Conservation (phyloP, 2,797 vertebrate species). For the Poecilia wingei region DNA sequence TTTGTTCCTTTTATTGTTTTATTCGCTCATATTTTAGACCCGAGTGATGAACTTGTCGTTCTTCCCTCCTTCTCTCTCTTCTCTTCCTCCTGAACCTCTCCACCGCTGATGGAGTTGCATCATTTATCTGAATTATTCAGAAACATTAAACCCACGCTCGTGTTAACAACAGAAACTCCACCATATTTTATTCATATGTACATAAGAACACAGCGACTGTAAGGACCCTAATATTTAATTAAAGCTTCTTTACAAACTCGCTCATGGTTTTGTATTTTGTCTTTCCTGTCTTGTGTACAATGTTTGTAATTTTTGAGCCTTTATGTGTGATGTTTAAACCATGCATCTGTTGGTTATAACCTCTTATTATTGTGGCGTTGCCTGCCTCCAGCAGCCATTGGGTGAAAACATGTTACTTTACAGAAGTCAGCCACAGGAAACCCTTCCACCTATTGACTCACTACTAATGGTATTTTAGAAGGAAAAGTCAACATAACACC, state of each 20-base stretch:
- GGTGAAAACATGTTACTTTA: neutral
- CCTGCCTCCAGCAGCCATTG: neutral
- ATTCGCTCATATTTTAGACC: neutral
- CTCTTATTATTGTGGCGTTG: neutral
- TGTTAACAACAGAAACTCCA: slow-evolving; percentile 56
- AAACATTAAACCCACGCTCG: slow-evolving; percentile 55
- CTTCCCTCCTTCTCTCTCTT: neutral
- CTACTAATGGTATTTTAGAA: neutral
- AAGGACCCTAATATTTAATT: neutral
- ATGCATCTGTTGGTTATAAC: neutral
- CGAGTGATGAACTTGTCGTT: neutral
- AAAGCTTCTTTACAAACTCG: neutral
- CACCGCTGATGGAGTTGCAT: slow-evolving; percentile 18
- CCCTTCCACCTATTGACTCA: neutral
- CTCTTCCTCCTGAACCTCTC: neutral
- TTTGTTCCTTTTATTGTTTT: neutral
- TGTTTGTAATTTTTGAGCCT: neutral
- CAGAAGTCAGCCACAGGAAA: neutral
- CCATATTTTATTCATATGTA: slow-evolving; percentile 63
- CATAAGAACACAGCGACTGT: neutral
- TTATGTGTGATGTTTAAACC: neutral
- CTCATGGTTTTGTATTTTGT: neutral
- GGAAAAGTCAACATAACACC: neutral
- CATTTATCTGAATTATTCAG: slow-evolving; percentile 63
- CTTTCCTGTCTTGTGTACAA: neutral